Evolutionary conservation across 2,888 invertebrate genomes (phyloP).

Genomic region (Cephus nigrinus): DNA sequence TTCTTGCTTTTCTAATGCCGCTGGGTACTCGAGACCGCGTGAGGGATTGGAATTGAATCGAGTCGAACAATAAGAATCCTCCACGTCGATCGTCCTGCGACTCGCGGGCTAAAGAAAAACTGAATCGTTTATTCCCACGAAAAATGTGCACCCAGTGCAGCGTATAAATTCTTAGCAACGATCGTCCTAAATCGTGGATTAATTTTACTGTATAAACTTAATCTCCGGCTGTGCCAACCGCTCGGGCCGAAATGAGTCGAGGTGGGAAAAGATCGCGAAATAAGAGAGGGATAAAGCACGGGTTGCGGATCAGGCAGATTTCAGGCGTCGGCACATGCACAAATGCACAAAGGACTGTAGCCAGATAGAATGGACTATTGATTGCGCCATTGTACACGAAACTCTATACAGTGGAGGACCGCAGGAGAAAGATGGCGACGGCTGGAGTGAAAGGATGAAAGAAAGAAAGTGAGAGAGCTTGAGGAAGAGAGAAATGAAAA

Average conservation of each 20-base stretch:
- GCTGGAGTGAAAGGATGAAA: neutral
- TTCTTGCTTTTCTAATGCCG: neutral
- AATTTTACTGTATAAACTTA: neutral
- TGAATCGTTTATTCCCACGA: no score
- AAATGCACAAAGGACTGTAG: slow-evolving; percentile 15
- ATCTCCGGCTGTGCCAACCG: neutral
- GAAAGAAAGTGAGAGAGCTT: neutral
- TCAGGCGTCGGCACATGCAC: slow-evolving; percentile 3
- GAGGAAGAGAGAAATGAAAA: neutral
- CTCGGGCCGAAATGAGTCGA: neutral
- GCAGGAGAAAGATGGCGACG: slow-evolving; percentile 20
- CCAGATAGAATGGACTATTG: slow-evolving; percentile 32
- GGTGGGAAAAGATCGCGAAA: neutral
- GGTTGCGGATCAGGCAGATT: neutral
- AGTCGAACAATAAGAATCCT: no score
- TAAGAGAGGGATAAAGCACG: neutral
- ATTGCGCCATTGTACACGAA: slow-evolving; percentile 31
- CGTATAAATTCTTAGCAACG: no score
- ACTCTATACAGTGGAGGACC: slow-evolving; percentile 26
- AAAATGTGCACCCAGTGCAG: no score
- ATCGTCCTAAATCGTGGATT: neutral
- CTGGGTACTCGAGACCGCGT: no score
- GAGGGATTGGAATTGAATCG: no score
- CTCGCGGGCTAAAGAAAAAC: no score
- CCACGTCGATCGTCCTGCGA: no score